Base-by-base conservation (phyloP, 1,140 invertebrate genomes). In the Calycopis cecrops region DNA sequence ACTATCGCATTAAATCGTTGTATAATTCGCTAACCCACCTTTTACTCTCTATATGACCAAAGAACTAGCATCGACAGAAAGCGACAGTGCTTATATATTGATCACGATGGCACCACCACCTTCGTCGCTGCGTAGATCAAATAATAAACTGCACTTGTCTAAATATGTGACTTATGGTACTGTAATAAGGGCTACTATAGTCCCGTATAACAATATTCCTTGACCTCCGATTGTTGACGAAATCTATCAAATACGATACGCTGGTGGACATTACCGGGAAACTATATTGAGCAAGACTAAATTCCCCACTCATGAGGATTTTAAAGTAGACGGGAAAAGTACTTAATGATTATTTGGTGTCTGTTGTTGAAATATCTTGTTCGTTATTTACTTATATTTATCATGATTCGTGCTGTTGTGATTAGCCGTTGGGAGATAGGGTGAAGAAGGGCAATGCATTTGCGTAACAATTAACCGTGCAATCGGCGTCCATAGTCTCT, bases 71-170 rank as follows among this genome's bases (percentile, higher is more conserved):
- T 61, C 66, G 62, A 63, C 74, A 69, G 78, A 85, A 82, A 82
- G 79, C 76, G 76, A 83, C 76, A 82, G 75, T 85, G 79, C 75
- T 78, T 71, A 83, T 86, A 85, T 86, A 86, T 85, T 68, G 72
- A 71, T 71, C 64, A 61, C 63, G 56, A 70, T 74, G 71, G 77
- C 79, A 67, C 80, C 79, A 86, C 83, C 76, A 83, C 81, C 71
- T 71, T 68, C 58, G 67, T 58, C 61, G 58, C 49, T 54, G 55
- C 64, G 58, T 60, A 67, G 74, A 55, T 71, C 79, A 73, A 70
- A 63, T 56, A 55, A 48, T 57, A 44, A 52, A 59, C 42, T 37
- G 11, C 21, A 34, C 35, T 35, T 17, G 54, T 55, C 52, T 68
- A 49, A 85, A 63, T 73, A 63, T 78, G 57, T 61, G 57, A 73